Percentiles rank a stretch among this genome's conserved stretches.
Conservation (phyloP, 23 tunicate species). For the Oikopleura dioica region DNA sequence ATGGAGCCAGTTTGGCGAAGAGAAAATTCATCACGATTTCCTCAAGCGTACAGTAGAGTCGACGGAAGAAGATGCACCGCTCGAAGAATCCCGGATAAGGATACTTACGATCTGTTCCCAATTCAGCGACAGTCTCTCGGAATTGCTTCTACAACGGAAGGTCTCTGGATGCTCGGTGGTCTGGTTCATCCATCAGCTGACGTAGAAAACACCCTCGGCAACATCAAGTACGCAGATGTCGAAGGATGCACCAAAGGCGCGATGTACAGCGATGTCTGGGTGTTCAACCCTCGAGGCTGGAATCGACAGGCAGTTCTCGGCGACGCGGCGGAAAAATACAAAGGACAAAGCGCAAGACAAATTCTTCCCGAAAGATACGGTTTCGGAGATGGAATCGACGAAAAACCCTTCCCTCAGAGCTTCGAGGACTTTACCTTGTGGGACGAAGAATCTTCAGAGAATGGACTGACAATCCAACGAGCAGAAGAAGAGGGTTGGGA, state of each 20-base stretch:
- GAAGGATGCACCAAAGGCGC: neutral
- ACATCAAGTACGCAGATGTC: no score
- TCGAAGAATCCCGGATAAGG: neutral
- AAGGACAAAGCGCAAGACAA: neutral
- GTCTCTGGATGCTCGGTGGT: slow-evolving; percentile 6
- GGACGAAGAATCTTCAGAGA: neutral
- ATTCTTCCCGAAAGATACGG: neutral
- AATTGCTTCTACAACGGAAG: neutral
- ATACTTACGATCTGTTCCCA: neutral
- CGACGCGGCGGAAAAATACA: neutral
- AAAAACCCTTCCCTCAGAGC: neutral
- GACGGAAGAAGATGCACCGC: neutral
- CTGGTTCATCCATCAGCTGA: neutral
- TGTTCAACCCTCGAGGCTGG: slow-evolving; percentile 11
- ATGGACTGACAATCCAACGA: neutral
- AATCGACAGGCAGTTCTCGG: neutral
- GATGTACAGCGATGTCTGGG: neutral
- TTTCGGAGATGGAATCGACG: neutral
- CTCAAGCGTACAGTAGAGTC: neutral
- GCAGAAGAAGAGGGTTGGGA: slow-evolving; percentile 9
- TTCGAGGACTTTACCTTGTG: no score
- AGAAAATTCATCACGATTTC: neutral
- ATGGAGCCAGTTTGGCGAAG: neutral
- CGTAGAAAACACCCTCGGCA: no score
- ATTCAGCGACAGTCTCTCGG: neutral